phyloP scores from a whole-genome alignment of 2,797 vertebrate species.

The Girardinus metallicus region DNA sequence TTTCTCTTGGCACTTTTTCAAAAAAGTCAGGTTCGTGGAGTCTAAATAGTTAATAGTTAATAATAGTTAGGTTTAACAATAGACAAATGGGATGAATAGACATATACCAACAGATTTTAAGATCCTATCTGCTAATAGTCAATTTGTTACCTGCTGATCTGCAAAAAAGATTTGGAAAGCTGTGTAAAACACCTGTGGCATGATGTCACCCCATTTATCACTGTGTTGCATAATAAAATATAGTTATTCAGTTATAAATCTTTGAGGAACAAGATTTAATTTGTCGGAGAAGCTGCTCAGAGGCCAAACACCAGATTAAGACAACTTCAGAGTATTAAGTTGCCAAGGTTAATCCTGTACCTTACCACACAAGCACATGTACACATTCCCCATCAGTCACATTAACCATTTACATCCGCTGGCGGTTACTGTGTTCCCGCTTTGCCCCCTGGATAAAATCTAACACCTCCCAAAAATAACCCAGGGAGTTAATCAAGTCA shows the following conservation, averaged over 20 bases:
- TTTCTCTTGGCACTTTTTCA: neutral
- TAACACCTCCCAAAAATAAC: conserved; percentile 79
- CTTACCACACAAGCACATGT: conserved; percentile 30
- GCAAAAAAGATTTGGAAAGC: neutral
- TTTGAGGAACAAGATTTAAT: neutral
- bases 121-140: neutral
- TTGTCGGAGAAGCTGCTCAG: conserved; percentile 47
- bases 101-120: neutral
- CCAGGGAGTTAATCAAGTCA: conserved; percentile 74
- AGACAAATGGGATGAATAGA: neutral
- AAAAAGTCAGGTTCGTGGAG: neutral
- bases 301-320: conserved; percentile 52
- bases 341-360: conserved; percentile 45
- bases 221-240: neutral
- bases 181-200: neutral
- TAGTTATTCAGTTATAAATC: neutral
- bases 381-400: conserved; percentile 61
- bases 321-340: conserved; percentile 42
- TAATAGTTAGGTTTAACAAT: too few relatives aligned
- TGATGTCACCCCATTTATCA: neutral
- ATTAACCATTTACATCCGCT: conserved; percentile 78
- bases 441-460: conserved; percentile 64
- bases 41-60: neutral
- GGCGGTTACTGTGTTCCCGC: conserved; percentile 42
- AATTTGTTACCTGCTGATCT: neutral